phyloP scores from a whole-genome alignment of 1,140 invertebrate genomes.

The Drosophila oshimai region DNA sequence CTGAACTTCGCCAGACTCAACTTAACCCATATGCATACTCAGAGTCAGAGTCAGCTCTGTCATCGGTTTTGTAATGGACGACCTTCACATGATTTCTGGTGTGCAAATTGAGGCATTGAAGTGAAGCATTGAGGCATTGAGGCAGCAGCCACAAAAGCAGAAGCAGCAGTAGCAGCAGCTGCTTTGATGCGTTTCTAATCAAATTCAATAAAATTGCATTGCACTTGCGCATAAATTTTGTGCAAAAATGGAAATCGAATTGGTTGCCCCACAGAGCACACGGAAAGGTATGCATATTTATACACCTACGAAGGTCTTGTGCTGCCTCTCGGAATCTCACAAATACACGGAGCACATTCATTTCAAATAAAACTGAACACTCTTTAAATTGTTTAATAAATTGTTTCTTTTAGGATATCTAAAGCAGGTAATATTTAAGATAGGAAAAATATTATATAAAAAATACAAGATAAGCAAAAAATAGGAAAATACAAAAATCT shows the following conservation, averaged over 20 bases:
- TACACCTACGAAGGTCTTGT: conserved; percentile 12
- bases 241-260: conserved; percentile 38
- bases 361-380: too few relatives aligned
- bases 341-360: too few relatives aligned
- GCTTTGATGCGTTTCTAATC: conserved; percentile 40
- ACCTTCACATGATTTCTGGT: conserved; percentile 23
- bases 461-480: too few relatives aligned
- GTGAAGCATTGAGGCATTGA: background rate
- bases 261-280: conserved; percentile 11
- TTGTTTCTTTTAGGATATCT: too few relatives aligned
- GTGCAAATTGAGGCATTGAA: conserved; percentile 13
- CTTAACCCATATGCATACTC: conserved; percentile 13
- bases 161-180: background rate
- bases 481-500: too few relatives aligned
- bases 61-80: conserved; percentile 2
- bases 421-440: too few relatives aligned
- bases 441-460: too few relatives aligned
- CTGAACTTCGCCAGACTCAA: too few relatives aligned
- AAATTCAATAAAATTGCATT: conserved; percentile 46
- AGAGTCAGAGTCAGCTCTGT: background rate
- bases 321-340: too few relatives aligned
- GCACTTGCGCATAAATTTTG: conserved; percentile 42
- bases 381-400: too few relatives aligned
- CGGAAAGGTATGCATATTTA: conserved; percentile 28
- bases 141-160: background rate